Evolutionary conservation across 2,888 invertebrate genomes (phyloP), one percentile per base, ranked within the genome.

Genomic region (Epirrita christyi): DNA sequence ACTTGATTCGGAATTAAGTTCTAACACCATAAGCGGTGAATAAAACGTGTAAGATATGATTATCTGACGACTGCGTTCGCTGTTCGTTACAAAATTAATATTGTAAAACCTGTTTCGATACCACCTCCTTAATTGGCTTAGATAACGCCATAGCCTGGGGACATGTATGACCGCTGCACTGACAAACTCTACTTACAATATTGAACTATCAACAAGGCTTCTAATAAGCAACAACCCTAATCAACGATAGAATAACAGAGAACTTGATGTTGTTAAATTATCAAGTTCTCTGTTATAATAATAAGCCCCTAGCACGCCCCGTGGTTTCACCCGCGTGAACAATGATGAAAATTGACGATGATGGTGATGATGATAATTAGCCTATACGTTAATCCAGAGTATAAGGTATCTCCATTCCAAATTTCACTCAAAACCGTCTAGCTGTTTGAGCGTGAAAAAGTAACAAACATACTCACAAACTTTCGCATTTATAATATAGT

Each of bases 31-130:
- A 75, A 65, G 60, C 63, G 50, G 70, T 70, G 61, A 71, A 78
- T 80, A 78, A 80, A 78, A 78, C 65, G 66, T 76, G 54, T 71
- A 77, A 80, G 69, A 71, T 75, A 77, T 72, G 75, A 75, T 76
- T 73, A 78, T 75, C 71, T 63, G 63, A 68, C 56, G 67, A 59
- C 63, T 61, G 70, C 69, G 67, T 66, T 68, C 61, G 58, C 63
- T 63, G 59, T 68, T 58, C 63, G 59, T 67, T 72, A 67, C 71
- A 58, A 75, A 75, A 72, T 73, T 63, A 70, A 72, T 76, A 72
- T 66, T 67, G 59, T 69, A 58, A 75, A 80, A 78, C 75, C 59
- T 47, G 75, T 73, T 76, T 66, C 53, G 49, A 65, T 63, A 66
- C 64, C 66, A 53, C 62, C 66, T 71, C 72, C 75, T 73, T 81